Evolutionary conservation across 2,888 invertebrate species (phyloP).

Genomic region (Ptychoptera contaminata): DNA sequence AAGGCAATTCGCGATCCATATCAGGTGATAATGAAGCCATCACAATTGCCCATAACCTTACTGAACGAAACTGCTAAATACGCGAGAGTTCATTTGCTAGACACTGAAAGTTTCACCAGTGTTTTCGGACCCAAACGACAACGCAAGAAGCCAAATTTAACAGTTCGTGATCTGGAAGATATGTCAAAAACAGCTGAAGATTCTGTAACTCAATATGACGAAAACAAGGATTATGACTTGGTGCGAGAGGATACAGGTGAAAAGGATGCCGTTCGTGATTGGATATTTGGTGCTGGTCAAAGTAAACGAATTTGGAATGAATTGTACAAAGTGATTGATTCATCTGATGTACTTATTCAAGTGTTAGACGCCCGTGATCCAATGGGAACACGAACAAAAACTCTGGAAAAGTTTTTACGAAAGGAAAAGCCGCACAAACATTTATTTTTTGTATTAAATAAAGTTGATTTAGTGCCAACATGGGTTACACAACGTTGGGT

Average conservation of each 20-base stretch:
- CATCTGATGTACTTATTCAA: slow-evolving; percentile 92
- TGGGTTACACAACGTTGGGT: slow-evolving; percentile 99
- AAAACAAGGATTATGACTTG: slow-evolving; percentile 69
- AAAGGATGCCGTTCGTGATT: slow-evolving; percentile 69
- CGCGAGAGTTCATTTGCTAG: slow-evolving; percentile 82
- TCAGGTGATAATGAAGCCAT: slow-evolving; percentile 93
- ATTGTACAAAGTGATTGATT: slow-evolving; percentile 95
- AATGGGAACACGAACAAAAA: slow-evolving; percentile 83
- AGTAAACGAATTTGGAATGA: slow-evolving; percentile 98
- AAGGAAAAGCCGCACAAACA: slow-evolving; percentile 96
- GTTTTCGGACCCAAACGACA: slow-evolving; percentile 92
- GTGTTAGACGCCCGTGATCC: slow-evolving; percentile 96
- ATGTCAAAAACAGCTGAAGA: slow-evolving; percentile 57
- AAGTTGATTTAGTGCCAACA: slow-evolving; percentile 89
- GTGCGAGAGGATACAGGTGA: slow-evolving; percentile 68
- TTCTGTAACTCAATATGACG: slow-evolving; percentile 59
- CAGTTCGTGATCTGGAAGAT: slow-evolving; percentile 60
- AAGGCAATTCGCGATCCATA: slow-evolving; percentile 92
- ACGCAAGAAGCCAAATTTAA: slow-evolving; percentile 75
- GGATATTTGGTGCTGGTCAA: slow-evolving; percentile 91
- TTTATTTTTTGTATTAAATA: slow-evolving; percentile 91
- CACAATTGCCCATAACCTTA: slow-evolving; percentile 83
- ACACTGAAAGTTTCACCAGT: slow-evolving; percentile 85
- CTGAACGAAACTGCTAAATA: slow-evolving; percentile 85
- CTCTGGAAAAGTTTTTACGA: slow-evolving; percentile 80